Conservation (phyloP, 2,888 invertebrate genomes). For the Dendrolimus houi region DNA sequence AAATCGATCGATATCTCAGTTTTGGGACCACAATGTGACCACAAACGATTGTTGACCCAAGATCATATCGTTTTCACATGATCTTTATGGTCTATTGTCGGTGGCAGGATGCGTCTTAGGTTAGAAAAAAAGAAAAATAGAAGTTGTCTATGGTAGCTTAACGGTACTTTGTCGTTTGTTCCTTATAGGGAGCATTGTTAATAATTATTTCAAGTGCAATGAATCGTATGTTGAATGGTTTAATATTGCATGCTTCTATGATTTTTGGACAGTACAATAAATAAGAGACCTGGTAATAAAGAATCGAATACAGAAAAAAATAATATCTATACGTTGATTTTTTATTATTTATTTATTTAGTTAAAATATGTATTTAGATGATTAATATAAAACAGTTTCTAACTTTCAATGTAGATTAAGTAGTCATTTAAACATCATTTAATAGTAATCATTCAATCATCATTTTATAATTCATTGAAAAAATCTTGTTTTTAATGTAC, state of each 20-base stretch:
- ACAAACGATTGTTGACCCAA: conserved; percentile 54
- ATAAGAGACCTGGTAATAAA: too few relatives aligned
- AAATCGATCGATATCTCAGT: conserved; percentile 44
- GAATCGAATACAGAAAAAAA: too few relatives aligned
- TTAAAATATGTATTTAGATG: too few relatives aligned
- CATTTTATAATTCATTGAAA: too few relatives aligned
- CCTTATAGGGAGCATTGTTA: conserved; percentile 19
- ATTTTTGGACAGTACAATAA: not conserved
- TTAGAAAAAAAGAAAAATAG: conserved; percentile 23
- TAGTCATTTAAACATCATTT: too few relatives aligned
- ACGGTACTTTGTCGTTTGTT: conserved; percentile 22
- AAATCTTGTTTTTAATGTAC: too few relatives aligned
- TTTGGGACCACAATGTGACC: conserved; percentile 45
- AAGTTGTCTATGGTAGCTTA: conserved; percentile 29
- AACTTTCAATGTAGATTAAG: too few relatives aligned
- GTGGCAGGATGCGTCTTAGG: conserved; percentile 40
- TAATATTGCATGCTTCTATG: not conserved
- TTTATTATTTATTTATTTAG: too few relatives aligned
- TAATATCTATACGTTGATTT: too few relatives aligned
- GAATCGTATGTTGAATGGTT: not conserved
- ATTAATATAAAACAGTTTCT: too few relatives aligned
- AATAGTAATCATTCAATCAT: too few relatives aligned
- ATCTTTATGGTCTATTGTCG: conserved; percentile 53
- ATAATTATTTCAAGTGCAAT: conserved; percentile 2
- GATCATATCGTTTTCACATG: conserved; percentile 56